Evolutionary conservation across 2,113 vertebrate genomes (phyloP).

Genomic region (Anguilla rostrata): DNA sequence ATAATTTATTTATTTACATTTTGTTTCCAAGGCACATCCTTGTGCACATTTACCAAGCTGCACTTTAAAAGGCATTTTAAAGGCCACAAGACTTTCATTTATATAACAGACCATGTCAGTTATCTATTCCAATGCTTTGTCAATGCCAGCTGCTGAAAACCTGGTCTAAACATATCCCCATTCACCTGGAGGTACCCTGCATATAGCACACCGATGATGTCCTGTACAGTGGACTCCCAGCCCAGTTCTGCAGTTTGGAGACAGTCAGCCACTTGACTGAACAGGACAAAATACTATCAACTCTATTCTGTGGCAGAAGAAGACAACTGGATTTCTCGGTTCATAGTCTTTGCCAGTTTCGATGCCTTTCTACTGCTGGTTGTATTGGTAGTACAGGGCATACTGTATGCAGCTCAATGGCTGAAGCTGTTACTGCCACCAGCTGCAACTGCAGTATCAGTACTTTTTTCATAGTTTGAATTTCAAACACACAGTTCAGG

Average conservation of each 20-base stretch:
- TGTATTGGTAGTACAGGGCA: not conserved
- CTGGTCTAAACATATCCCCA: not conserved
- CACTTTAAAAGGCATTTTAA: not conserved
- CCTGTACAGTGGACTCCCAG: not conserved
- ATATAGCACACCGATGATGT: not conserved
- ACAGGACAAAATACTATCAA: not conserved
- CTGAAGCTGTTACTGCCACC: not conserved
- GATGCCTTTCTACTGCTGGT: not conserved
- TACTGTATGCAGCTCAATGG: not conserved
- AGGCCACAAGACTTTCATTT: constrained; percentile 6
- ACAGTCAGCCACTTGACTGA: not conserved
- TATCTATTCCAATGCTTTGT: constrained; percentile 11
- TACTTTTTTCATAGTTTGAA: not conserved
- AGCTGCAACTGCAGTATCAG: not conserved
- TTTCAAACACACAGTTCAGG: not conserved
- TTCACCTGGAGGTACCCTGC: not conserved
- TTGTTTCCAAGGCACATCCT: not conserved
- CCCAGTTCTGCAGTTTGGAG: not conserved
- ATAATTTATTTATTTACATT: not conserved
- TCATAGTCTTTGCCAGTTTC: too few relatives aligned
- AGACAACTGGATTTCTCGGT: not conserved
- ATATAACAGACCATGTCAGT: not conserved
- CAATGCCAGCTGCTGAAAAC: constrained; percentile 1
- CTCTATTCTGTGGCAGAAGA: not conserved
- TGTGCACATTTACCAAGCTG: not conserved